Evolutionary conservation across 2,888 invertebrate genomes (phyloP), one percentile per base, ranked within the genome.

Genomic region (Alsophila aescularia): DNA sequence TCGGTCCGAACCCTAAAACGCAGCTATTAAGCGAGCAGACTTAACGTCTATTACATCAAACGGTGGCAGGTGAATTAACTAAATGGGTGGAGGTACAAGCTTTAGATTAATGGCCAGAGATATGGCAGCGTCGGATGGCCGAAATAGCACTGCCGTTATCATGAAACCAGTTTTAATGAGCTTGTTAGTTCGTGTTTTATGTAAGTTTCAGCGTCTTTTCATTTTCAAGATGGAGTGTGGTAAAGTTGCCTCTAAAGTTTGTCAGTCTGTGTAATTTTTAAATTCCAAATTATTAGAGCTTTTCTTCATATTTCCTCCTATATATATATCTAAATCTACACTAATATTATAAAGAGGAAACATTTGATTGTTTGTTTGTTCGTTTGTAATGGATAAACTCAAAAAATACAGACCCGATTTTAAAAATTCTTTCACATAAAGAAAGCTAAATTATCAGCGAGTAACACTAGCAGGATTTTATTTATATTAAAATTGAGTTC

Each of bases 71-170:
- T 81, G 77, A 79, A 83, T 79, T 79, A 81, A 81, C 75, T 75
- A 77, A 81, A 81, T 77, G 68, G 62, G 59, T 51, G 65, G 66
- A 58, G 63, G 66, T 68, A 73, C 71, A n/a, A 67, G 72, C 70
- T 76, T 52, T 71, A 81, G 82, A 86, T 85, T 84, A 81, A 85
- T 85, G 74, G 76, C 62, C 60, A 47, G 52, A 77, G 81, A 83
- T 79, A 79, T 64, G 71, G 69, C 71, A 68, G 67, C 70, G 72
- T 66, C 58, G 67, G 73, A 70, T 72, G 63, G 64, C 61, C 61
- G 57, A 72, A 77, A 77, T 73, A 69, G 55, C 58, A 74, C 71
- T 60, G 68, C 61, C 59, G 66, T 72, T 71, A 62, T 65, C 67
- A 60, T 58, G 52, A 59, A 65, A 63, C 54, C 42, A 39, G 59